These are phyloP conservation scores for Pampusana beccarii DNA, from an alignment of 2,113 vertebrate genomes.

Conservation along the genomic window DNA sequence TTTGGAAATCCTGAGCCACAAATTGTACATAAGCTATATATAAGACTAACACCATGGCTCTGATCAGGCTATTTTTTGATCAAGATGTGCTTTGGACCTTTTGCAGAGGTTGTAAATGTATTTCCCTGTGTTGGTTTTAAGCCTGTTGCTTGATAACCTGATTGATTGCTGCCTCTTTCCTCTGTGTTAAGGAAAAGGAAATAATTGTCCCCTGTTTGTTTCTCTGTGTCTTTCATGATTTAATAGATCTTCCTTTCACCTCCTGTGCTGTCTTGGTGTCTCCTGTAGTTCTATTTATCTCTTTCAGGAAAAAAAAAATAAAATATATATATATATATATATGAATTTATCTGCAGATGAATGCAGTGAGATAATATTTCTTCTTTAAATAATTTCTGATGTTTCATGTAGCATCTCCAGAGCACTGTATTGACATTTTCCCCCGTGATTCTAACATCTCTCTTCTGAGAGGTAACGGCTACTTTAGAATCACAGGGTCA, in stretches of 20 bases:
- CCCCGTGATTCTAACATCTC: neutral
- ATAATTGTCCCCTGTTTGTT: neutral
- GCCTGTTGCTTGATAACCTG: neutral
- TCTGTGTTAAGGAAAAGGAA: neutral
- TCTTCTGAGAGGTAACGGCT: neutral
- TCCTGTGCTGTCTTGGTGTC: neutral
- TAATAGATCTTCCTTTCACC: neutral
- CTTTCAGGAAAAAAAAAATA: neutral
- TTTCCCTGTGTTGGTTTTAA: neutral
- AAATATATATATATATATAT: fast-evolving
- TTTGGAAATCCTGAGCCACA: neutral
- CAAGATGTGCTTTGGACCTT: neutral
- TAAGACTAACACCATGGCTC: neutral
- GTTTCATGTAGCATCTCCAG: neutral
- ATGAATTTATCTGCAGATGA: neutral
- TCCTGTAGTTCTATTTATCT: neutral
- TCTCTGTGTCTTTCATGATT: neutral
- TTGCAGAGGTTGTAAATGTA: neutral
- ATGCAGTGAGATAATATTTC: neutral
- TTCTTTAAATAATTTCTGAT: neutral
- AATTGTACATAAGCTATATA: neutral
- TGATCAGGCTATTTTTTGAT: neutral
- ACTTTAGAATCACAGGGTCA: too few species aligned
- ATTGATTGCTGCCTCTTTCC: neutral
- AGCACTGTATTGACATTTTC: neutral